Base-by-base conservation (phyloP, 2,113 vertebrate species). In the Scortum barcoo region DNA sequence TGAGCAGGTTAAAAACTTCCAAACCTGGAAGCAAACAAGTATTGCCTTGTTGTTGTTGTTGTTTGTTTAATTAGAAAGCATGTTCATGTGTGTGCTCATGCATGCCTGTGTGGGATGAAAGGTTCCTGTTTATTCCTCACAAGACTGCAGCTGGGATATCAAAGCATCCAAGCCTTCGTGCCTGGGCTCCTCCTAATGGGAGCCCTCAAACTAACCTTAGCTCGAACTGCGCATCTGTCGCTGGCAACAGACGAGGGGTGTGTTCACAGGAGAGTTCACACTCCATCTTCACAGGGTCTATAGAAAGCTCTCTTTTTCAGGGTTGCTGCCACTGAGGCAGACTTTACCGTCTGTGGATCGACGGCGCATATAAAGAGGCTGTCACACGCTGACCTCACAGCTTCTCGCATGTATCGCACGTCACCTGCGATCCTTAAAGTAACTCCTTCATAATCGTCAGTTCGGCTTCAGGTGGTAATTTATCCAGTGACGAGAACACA, bases 221-320 rank as follows among this genome's bases (percentile, higher is more conserved):
- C 76, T 68, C 56, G 54, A 63, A 80, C 88, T 79, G 74, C 77
- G 81, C 81, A 87, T 93, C 91, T 87, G 80, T 88, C 86, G 87
- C 58, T 22, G 30, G 56, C 68, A 57, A 79, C 69, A 79, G 58
- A 73, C 17, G 78, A 67, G 72, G 72, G 60, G 67, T 36, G 69
- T 33, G 68, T 83, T 77, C 67, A 62, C 67, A 72, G 68, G 38
- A 54, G 33, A 33, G 53, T 58, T 88, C 62, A 70, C 58, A 51
- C 75, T 78, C 13, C 0, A 19, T 50, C 72, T 36, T 81, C 68
- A 60, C 19, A 26, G 57, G 20, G 19, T 61, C 67, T 44, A 33
- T 38, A 71, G 22, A 62, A 71, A 62, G 42, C 20, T 20, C 16
- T 77, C 16, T 57, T 33, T 33, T 40, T 30, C 26, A 40, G 54